phyloP scores from a whole-genome alignment of 2,113 vertebrate species.

The Dasyornis broadbenti region DNA sequence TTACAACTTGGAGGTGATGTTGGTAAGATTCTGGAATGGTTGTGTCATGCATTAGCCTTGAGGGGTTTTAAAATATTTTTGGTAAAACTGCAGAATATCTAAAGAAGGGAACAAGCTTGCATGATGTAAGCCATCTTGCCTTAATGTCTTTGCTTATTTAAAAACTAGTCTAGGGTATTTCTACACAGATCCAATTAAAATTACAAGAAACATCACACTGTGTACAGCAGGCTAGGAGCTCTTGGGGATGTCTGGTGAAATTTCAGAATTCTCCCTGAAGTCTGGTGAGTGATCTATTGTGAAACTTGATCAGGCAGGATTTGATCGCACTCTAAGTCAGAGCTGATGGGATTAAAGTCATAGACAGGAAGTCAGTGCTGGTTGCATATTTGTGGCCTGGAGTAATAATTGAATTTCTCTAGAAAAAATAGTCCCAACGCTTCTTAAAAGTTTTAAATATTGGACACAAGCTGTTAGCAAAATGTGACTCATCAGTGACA shows the following conservation, averaged over 20 bases:
- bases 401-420: constrained; percentile 20
- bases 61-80: background rate
- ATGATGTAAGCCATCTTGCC: background rate
- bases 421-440: constrained; percentile 1
- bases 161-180: background rate
- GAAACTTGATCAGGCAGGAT: constrained; percentile 38
- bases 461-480: background rate
- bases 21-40: background rate
- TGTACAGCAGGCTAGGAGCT: background rate
- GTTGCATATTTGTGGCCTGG: constrained; percentile 45
- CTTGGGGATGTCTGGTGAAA: constrained; percentile 8
- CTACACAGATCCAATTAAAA: background rate
- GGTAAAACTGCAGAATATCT: background rate
- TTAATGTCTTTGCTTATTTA: background rate
- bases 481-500: constrained; percentile 61
- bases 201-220: background rate
- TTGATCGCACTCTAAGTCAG: background rate
- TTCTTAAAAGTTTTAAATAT: constrained; percentile 25
- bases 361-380: constrained; percentile 41
- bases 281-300: background rate
- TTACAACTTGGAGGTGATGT: background rate
- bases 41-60: background rate
- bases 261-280: constrained; percentile 34
- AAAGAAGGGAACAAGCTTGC: background rate
- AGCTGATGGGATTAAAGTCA: constrained; percentile 27